Base-by-base conservation (phyloP, 2,888 invertebrate species). In the Oxycera nigricornis region DNA sequence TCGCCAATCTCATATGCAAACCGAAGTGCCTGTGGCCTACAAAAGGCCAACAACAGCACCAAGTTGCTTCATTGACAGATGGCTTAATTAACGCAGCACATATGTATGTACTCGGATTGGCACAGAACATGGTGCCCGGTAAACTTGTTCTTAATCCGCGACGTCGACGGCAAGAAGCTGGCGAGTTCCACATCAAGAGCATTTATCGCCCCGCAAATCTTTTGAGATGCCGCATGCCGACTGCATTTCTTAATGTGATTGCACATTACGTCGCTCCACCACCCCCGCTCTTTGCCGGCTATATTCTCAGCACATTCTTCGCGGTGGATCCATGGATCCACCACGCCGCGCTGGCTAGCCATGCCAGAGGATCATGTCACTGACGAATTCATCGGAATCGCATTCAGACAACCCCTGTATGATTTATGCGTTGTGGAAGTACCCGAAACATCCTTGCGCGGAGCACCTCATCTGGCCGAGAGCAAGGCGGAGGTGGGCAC, bases 11-110 rank as follows among this genome's bases (percentile, higher is more conserved):
- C n/a, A n/a, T n/a, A n/a, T n/a, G n/a, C n/a, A n/a, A n/a, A 20
- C 52, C 65, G 41, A 65, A 39, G 41, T 39, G 24, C 65, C 4
- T 65, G 46, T 7, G 11, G 11, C 17, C 46, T 11, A 14, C 46
- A 46, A 46, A 17, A 46, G 46, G n/a, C 39, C 20, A 65, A 65
- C 65, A 65, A 65, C 11, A 22, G 24, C 55, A 65, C 35, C 39
- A 41, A 39, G 24, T 39, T 30, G 30, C 30, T 22, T n/a, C 65
- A 65, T 41, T 65, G 65, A 65, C 65, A 65, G 65, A 65, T 65
- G 65, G 65, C 65, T 65, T 65, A 65, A 65, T 65, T 65, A 65
- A 65, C 31, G 39, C 39, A 65, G 65, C 65, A 65, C 65, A 65
- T n/a, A 65, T 65, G 65, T n/a, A n/a, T n/a, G n/a, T n/a, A n/a